A percentile compares a stretch with the other conserved stretches of the same genome.
phyloP scores from a whole-genome alignment of 1,140 invertebrate genomes.

The Pentalonia nigronervosa region DNA sequence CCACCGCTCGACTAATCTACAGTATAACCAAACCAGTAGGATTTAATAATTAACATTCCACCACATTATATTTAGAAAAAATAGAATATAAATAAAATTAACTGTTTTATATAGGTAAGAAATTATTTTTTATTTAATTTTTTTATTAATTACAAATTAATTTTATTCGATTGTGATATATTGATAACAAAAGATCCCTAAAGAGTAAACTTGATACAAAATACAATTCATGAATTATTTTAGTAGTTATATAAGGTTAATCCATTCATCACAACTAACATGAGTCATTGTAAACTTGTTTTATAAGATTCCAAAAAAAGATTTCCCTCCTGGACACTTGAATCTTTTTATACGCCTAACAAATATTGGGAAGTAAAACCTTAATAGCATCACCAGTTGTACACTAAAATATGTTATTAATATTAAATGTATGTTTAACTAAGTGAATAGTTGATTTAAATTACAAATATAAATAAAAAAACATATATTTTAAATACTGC shows the following conservation, averaged over 20 bases:
- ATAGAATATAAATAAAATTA: background rate
- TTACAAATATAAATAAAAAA: background rate
- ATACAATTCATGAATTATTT: background rate
- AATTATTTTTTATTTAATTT: background rate
- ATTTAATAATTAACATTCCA: constrained; percentile 33
- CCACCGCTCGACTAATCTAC: background rate
- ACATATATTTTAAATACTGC: background rate
- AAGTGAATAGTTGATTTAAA: background rate
- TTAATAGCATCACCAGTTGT: background rate
- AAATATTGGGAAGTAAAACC: background rate
- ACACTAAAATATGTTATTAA: background rate
- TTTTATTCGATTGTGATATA: background rate
- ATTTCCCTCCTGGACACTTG: constrained; percentile 32
- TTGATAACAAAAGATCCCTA: background rate
- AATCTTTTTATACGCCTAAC: constrained; percentile 11
- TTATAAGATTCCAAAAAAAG: constrained; percentile 32
- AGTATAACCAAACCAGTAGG: background rate
- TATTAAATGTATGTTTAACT: background rate
- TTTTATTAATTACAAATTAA: background rate
- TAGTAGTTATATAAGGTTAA: background rate
- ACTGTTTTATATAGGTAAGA: background rate
- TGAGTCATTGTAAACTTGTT: constrained; percentile 25
- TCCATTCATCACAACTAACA: background rate
- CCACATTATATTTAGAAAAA: background rate
- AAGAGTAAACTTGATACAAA: background rate